Percentiles rank a stretch among this genome's conserved stretches.
Evolutionary conservation across 2,113 vertebrate genomes (phyloP).

Genomic region (Rhipidura dahli): DNA sequence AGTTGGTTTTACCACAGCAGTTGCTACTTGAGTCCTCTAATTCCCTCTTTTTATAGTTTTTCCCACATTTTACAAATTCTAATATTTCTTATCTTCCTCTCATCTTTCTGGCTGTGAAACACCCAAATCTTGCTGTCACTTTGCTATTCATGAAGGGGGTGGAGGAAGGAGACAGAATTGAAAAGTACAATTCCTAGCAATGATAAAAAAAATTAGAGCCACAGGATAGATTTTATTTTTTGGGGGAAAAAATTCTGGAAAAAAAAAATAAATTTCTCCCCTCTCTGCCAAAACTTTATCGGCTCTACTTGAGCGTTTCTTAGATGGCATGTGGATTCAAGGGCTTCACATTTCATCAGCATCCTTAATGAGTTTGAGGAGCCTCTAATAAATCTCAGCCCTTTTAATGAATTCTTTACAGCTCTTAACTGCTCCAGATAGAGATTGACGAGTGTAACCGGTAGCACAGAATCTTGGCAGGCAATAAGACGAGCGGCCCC

Average conservation of each 20-base stretch:
- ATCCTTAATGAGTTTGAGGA: slow-evolving; percentile 41
- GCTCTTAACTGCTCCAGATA: slow-evolving; percentile 68
- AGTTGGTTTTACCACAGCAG: background rate
- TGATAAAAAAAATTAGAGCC: background rate
- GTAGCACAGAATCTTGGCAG: slow-evolving; percentile 72
- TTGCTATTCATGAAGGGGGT: background rate
- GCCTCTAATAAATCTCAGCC: slow-evolving; percentile 64
- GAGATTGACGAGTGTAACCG: slow-evolving; percentile 70
- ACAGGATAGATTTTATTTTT: background rate
- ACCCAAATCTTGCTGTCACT: background rate
- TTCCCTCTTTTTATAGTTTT: background rate
- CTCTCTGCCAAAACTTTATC: background rate
- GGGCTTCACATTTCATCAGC: slow-evolving; percentile 33
- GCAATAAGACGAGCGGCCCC: slow-evolving; percentile 62
- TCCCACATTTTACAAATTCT: background rate
- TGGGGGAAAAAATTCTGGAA: background rate
- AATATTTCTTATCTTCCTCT: background rate
- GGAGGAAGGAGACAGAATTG: background rate
- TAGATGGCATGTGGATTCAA: background rate
- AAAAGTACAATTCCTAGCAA: background rate
- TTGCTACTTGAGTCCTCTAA: background rate
- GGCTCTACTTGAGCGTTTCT: background rate
- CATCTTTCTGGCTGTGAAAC: background rate
- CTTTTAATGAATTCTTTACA: slow-evolving; percentile 77
- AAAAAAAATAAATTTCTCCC: background rate